These are phyloP conservation scores for Capitulum mitella DNA, from an alignment of 2,888 invertebrate species.

Conservation along the genomic window DNA sequence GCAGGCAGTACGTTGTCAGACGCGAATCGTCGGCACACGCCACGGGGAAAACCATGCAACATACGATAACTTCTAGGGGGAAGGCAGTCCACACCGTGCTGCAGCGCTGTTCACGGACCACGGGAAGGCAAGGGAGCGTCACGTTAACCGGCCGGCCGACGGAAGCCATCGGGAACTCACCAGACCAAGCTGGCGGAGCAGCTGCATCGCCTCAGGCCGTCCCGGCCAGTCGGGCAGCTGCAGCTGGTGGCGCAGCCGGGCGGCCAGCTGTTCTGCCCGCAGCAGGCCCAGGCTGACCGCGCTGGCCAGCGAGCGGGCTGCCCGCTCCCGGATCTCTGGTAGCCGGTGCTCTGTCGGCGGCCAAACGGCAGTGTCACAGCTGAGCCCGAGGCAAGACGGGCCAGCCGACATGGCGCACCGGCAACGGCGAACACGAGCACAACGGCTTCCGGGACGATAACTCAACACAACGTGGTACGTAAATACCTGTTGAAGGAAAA, in stretches of 20 bases:
- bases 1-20: too few species aligned
- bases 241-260: not conserved
- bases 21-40: too few species aligned
- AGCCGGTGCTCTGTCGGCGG: not conserved
- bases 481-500: too few species aligned
- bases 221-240: slow-evolving; percentile 3
- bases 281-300: slow-evolving; percentile 4
- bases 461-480: too few species aligned
- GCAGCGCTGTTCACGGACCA: not conserved
- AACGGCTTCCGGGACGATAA: too few species aligned
- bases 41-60: not conserved
- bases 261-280: not conserved
- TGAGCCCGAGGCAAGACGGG: too few species aligned
- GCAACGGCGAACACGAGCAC: too few species aligned
- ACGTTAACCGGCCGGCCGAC: too few species aligned
- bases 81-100: not conserved
- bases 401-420: too few species aligned
- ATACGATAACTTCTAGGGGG: not conserved
- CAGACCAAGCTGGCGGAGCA: not conserved
- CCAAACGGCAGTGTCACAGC: not conserved
- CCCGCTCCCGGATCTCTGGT: not conserved
- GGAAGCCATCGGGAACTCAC: not conserved
- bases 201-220: not conserved
- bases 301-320: slow-evolving; percentile 5
- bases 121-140: too few species aligned